Evolutionary conservation across 1,140 invertebrate species (phyloP).

Genomic region (Drosophila guanche): DNA sequence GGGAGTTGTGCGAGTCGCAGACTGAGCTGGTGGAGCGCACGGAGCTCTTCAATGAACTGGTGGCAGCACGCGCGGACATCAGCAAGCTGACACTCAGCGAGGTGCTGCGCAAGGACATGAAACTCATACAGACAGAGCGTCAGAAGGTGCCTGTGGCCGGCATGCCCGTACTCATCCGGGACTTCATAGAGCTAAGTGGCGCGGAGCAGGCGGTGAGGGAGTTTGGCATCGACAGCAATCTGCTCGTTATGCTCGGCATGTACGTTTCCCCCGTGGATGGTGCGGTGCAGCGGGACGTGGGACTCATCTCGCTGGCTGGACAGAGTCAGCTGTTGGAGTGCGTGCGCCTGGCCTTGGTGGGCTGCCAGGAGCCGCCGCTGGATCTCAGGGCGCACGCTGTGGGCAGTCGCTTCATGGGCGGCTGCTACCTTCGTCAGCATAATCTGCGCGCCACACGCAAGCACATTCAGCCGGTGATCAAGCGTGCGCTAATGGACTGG

Average conservation of each 20-base stretch:
- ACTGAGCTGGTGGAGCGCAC: slow-evolving; percentile 46
- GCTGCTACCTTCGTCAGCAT: slow-evolving; percentile 84
- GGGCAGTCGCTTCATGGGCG: slow-evolving; percentile 65
- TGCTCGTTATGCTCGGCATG: slow-evolving; percentile 85
- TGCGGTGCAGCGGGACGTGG: slow-evolving; percentile 85
- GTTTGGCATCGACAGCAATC: slow-evolving; percentile 83
- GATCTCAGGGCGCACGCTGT: slow-evolving; percentile 37
- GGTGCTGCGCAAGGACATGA: slow-evolving; percentile 87
- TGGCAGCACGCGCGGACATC: slow-evolving; percentile 86
- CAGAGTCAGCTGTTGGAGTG: slow-evolving; percentile 53
- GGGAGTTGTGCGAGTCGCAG: neutral
- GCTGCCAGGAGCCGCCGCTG: slow-evolving; percentile 42
- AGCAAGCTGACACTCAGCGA: slow-evolving; percentile 85
- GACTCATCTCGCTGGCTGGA: slow-evolving; percentile 80
- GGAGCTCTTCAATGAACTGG: slow-evolving; percentile 84
- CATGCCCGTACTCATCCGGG: slow-evolving; percentile 85
- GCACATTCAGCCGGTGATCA: slow-evolving; percentile 86
- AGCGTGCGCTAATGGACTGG: slow-evolving; percentile 75
- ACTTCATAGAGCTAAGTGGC: slow-evolving; percentile 84
- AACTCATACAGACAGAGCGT: slow-evolving; percentile 83
- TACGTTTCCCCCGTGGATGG: slow-evolving; percentile 62
- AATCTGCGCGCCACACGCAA: slow-evolving; percentile 86
- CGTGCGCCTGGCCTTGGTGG: slow-evolving; percentile 46
- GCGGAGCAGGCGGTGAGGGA: slow-evolving; percentile 82
- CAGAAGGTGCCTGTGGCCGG: slow-evolving; percentile 84